Percentiles rank a stretch among this genome's conserved stretches.
phyloP scores from a whole-genome alignment of 2,888 invertebrate species.

The Seladonia tumulorum region DNA sequence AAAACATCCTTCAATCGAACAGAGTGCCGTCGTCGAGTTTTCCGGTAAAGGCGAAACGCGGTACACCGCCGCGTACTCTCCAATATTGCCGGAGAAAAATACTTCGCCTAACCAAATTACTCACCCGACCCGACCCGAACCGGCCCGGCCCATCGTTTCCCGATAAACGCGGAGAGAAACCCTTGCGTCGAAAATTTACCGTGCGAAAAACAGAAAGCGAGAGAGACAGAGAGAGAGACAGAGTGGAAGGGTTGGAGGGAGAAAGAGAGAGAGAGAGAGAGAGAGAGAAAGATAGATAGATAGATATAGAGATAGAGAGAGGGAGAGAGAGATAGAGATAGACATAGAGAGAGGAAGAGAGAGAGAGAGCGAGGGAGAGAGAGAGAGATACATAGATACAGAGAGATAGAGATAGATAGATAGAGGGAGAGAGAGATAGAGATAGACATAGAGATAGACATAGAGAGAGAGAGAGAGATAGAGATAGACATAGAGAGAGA shows the following conservation, averaged over 20 bases:
- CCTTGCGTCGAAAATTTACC: conserved; percentile 59
- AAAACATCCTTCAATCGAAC: conserved; percentile 47
- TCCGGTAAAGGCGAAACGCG: conserved; percentile 42
- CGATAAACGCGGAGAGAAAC: conserved; percentile 64
- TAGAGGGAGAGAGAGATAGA: neutral
- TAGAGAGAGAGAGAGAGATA: too few species aligned
- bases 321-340: neutral
- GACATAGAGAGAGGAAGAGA: too few species aligned
- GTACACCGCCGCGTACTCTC: conserved; percentile 46
- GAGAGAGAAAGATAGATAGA: too few species aligned
- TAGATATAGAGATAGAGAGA: too few species aligned
- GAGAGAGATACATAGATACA: too few species aligned
- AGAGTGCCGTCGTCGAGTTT: conserved; percentile 50
- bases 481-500: too few species aligned
- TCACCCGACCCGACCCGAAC: conserved; percentile 49
- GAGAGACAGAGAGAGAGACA: neutral
- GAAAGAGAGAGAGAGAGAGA: neutral
- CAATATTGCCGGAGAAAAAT: conserved; percentile 69
- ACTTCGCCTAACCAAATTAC: conserved; percentile 73
- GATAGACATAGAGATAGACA: neutral
- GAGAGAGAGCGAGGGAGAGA: neutral
- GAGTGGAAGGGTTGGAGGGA: too few species aligned
- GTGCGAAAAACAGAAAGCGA: conserved; percentile 22
- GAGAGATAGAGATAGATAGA: too few species aligned
- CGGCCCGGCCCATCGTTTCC: conserved; percentile 60